Conservation (phyloP, 2,113 vertebrate species). For the Chloroceryle aenea region DNA sequence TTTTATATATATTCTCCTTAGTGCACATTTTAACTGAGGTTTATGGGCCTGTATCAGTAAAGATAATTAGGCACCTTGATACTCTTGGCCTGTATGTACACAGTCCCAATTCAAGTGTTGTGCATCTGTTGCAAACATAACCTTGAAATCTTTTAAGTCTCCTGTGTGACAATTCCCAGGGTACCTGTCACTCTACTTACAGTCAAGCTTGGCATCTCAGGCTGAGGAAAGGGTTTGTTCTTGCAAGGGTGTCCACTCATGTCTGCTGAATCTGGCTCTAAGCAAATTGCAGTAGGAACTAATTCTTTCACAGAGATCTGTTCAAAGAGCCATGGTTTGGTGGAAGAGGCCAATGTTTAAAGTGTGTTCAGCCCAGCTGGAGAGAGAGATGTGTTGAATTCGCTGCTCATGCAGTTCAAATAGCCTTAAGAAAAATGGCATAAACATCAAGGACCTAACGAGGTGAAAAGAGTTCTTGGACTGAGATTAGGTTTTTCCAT, state of each 20-base stretch:
- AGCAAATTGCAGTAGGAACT: not conserved
- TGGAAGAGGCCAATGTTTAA: not conserved
- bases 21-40: not conserved
- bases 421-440: not conserved
- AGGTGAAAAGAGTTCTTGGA: not conserved
- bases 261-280: not conserved
- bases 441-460: not conserved
- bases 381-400: not conserved
- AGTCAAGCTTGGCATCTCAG: not conserved
- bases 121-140: not conserved
- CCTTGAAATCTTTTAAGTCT: not conserved
- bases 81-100: not conserved
- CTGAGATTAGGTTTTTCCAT: not conserved
- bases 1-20: not conserved
- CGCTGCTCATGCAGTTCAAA: not conserved
- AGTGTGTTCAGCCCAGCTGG: not conserved
- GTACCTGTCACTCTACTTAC: not conserved
- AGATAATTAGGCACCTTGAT: not conserved
- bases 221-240: not conserved
- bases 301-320: not conserved
- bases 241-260: fast-evolving
- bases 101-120: not conserved
- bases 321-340: not conserved
- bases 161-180: not conserved
- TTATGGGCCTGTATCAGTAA: not conserved